A percentile compares a stretch with the other conserved stretches of the same genome.
phyloP scores from a whole-genome alignment of 2,888 invertebrate species.

The Lasioglossum calceatum region DNA sequence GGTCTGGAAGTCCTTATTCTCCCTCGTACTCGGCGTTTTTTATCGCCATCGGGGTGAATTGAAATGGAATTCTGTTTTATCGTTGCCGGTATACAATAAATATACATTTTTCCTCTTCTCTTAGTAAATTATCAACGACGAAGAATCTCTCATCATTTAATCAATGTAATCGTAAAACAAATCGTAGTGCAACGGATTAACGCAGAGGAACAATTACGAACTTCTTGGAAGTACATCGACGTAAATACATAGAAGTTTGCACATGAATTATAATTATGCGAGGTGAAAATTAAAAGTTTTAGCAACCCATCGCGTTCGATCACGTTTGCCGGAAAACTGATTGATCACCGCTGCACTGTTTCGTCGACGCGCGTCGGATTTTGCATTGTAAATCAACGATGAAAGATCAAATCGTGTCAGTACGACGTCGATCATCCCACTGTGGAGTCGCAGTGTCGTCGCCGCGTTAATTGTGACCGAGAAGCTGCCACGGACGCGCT shows the following conservation, averaged over 20 bases:
- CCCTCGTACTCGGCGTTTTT: too few species aligned
- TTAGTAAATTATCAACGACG: not conserved
- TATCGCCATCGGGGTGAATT: not conserved
- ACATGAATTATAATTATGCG: not conserved
- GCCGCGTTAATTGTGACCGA: conserved; percentile 19
- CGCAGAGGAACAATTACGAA: not conserved
- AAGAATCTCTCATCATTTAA: not conserved
- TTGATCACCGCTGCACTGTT: not conserved
- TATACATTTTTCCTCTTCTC: not conserved
- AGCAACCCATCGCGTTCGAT: not conserved
- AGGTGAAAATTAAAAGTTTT: not conserved
- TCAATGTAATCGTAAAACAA: too few species aligned
- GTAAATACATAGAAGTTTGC: not conserved
- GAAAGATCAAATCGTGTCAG: not conserved
- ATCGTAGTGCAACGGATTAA: not conserved
- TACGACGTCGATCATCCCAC: conserved; percentile 10
- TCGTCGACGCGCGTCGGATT: not conserved
- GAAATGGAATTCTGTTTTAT: not conserved
- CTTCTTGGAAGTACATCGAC: not conserved
- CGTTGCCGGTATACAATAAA: not conserved
- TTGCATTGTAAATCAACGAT: not conserved
- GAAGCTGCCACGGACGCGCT: not conserved
- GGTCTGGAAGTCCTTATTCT: too few species aligned
- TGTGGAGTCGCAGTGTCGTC: conserved; percentile 11
- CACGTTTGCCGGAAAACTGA: not conserved